Evolutionary conservation across 1,140 invertebrate genomes (phyloP), one percentile per base, ranked within the genome.

Genomic region (Drosophila subobscura): DNA sequence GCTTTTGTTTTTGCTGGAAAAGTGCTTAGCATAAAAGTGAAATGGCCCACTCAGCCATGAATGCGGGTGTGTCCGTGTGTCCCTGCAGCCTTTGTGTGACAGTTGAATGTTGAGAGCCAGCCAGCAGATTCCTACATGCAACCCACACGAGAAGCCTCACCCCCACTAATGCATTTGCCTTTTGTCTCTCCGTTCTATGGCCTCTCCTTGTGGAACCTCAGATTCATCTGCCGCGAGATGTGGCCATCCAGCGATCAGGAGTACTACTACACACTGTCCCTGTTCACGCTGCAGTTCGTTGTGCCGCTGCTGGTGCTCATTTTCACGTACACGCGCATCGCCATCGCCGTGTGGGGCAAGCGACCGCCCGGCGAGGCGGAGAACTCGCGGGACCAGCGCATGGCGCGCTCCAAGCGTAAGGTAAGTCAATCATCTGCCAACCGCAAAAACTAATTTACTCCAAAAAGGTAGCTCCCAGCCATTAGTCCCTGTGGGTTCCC

Each of bases 401-500:
- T 98, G 93, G 96, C 96, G 2, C 94, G 94, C 61, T 97, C 96
- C 0, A 98, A 98, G 91, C 93, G 95, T 92, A 98, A 98, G 95
- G 97, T 98, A 93, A 93, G 91, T 88, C 65, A 7, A 29, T 27
- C 40, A 56, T 54, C 56, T 7, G 23, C 20, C 20, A 33, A 88
- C 81, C 81, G 57, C 81, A 86, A 86, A 86, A 86, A 88, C 77
- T 75, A 88, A 86, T 86, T 77, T 81, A 40, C 20, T 50, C 20
- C 16, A 5, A 79, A 78, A 57, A 59, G 58, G 68, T 20, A 20
- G 33, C 5, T 61, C 57, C 68, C 33, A 27, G 49, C 64, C 55
- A 63, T 66, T 71, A 77, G 56, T 42, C 20, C 16, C 16, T 20
- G 16, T 20, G 16, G 4, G 42, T 12, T 33, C 5, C 7, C 23